phyloP scores from a whole-genome alignment of 1,140 invertebrate species.

The Sitodiplosis mosellana region DNA sequence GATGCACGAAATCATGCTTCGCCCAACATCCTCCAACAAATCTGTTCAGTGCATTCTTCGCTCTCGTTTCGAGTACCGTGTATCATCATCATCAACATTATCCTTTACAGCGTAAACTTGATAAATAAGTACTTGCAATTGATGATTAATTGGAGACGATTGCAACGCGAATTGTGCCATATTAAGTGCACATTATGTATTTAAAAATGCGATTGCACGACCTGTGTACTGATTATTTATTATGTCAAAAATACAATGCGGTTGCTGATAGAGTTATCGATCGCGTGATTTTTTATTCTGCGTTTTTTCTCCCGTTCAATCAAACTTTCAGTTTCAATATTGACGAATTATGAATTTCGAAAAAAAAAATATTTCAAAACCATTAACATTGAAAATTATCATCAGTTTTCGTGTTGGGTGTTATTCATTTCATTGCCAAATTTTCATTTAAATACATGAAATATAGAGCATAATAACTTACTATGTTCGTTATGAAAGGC shows the following conservation, averaged over 20 bases:
- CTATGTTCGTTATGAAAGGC: slow-evolving; percentile 11
- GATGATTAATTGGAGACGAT: not conserved
- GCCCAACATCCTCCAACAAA: not conserved
- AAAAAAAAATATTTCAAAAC: too few relatives aligned
- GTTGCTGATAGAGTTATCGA: too few relatives aligned
- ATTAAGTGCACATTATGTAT: not conserved
- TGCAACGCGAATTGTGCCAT: not conserved
- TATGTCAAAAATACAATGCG: too few relatives aligned
- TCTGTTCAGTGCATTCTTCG: not conserved
- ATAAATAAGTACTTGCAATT: not conserved
- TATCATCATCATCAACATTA: too few relatives aligned
- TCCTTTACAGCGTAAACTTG: not conserved
- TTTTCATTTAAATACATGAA: too few relatives aligned
- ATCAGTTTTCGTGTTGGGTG: too few relatives aligned
- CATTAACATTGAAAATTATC: too few relatives aligned
- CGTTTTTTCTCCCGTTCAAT: too few relatives aligned
- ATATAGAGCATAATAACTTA: slow-evolving; percentile 6
- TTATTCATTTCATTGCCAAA: too few relatives aligned
- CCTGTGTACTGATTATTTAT: not conserved
- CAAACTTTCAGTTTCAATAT: too few relatives aligned
- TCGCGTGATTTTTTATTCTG: too few relatives aligned
- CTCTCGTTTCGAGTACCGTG: not conserved
- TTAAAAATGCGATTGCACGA: not conserved
- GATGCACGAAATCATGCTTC: not conserved
- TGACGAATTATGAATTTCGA: too few relatives aligned